Evolutionary conservation across 2,113 vertebrate genomes (phyloP).

Genomic region (Dicerorhinus sumatrensis): DNA sequence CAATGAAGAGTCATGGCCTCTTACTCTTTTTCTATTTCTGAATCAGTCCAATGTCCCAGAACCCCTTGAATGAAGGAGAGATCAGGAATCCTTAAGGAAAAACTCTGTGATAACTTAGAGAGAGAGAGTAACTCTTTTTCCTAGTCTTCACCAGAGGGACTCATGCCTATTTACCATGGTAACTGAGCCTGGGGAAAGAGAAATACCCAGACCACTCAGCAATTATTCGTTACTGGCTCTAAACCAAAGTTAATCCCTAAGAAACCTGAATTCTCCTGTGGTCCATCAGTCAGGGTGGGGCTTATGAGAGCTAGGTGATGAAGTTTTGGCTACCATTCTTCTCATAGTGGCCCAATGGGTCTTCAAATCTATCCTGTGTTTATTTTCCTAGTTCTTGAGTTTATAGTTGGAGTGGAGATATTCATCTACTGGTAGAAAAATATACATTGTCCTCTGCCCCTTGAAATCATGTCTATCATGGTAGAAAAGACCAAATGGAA

Average conservation of each 20-base stretch:
- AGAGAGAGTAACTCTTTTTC: background rate
- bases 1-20: background rate
- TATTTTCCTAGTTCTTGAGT: background rate
- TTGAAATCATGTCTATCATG: background rate
- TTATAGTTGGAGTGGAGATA: background rate
- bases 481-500: background rate
- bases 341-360: background rate
- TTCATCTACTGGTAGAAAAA: background rate
- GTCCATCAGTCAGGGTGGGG: background rate
- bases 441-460: background rate
- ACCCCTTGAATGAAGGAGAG: background rate
- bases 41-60: background rate
- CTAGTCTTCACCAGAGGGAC: background rate
- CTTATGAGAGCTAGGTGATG: background rate
- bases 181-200: conserved; percentile 15
- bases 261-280: background rate
- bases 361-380: background rate
- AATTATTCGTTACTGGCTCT: conserved; percentile 34
- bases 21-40: background rate
- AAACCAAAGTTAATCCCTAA: background rate
- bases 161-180: conserved; percentile 4
- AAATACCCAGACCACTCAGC: conserved; percentile 38
- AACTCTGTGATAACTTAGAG: background rate
- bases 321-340: background rate
- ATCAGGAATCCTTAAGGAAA: background rate